Conservation (phyloP, 2,113 vertebrate species). For the Gadus chalcogrammus region DNA sequence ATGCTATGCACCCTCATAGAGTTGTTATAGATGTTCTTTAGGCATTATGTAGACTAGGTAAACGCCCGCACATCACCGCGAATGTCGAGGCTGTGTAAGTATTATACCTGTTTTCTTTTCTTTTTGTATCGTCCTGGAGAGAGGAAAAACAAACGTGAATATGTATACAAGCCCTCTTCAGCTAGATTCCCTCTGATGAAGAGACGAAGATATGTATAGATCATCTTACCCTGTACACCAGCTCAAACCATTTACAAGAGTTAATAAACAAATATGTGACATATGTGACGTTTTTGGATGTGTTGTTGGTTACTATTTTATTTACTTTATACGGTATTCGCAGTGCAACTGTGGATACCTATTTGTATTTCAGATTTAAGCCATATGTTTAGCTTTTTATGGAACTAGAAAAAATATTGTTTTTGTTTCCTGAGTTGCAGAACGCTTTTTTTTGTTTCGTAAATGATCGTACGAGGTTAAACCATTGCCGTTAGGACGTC, state of each 20-base stretch:
- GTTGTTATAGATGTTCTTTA: conserved; percentile 81
- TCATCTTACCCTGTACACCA: conserved; percentile 80
- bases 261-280: conserved; percentile 80
- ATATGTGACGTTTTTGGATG: conserved; percentile 26
- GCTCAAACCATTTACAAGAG: conserved; percentile 79
- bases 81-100: conserved; percentile 78
- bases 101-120: conserved; percentile 74
- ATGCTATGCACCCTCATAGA: conserved; percentile 84
- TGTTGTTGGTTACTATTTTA: background rate
- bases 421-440: too few species aligned
- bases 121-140: conserved; percentile 70
- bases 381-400: too few species aligned
- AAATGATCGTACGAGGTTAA: too few species aligned
- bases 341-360: too few species aligned
- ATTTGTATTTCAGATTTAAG: too few species aligned
- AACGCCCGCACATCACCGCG: conserved; percentile 69
- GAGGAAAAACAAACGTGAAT: conserved; percentile 65
- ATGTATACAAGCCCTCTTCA: conserved; percentile 73
- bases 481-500: too few species aligned
- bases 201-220: conserved; percentile 75
- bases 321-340: background rate
- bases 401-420: too few species aligned
- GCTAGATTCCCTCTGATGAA: conserved; percentile 39
- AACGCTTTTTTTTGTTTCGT: too few species aligned
- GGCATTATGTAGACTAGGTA: conserved; percentile 72